phyloP scores from a whole-genome alignment of 2,888 invertebrate genomes.

The Caenorhabditis sp. region DNA sequence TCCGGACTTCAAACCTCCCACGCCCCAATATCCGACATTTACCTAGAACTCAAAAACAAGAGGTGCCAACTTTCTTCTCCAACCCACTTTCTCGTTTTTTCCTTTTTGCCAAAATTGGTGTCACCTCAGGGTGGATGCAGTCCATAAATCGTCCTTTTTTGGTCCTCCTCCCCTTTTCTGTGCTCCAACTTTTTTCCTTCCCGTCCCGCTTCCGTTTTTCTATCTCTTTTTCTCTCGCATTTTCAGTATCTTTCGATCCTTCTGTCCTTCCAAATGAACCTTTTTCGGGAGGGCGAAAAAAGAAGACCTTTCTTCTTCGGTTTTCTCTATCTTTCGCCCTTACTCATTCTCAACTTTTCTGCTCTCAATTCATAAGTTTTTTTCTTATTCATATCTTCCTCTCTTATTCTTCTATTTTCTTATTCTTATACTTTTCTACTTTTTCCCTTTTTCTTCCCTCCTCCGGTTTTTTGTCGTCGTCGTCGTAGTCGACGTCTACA shows the following conservation, averaged over 20 bases:
- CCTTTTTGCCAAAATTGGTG: slow-evolving; percentile 51
- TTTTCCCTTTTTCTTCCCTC: slow-evolving; percentile 10
- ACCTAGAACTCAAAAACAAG: slow-evolving; percentile 23
- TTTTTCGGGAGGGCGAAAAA: slow-evolving; percentile 41
- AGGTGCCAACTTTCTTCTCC: slow-evolving; percentile 25
- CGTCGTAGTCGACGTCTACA: slow-evolving; percentile 33
- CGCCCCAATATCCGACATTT: slow-evolving; percentile 4
- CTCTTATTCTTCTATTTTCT: slow-evolving; percentile 25
- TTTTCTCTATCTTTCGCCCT: slow-evolving; percentile 22
- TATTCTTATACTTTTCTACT: slow-evolving; percentile 17
- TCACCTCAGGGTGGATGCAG: slow-evolving; percentile 51
- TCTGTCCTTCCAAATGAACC: slow-evolving; percentile 56
- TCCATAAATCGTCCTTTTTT: slow-evolving; percentile 63
- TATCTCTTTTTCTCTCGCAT: slow-evolving; percentile 35
- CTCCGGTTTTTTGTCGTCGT: slow-evolving; percentile 23
- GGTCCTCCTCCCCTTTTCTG: slow-evolving; percentile 6
- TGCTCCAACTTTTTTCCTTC: slow-evolving; percentile 42
- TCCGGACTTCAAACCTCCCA: not conserved
- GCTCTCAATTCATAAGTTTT: slow-evolving; percentile 61
- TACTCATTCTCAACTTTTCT: slow-evolving; percentile 41
- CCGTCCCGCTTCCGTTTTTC: slow-evolving; percentile 53
- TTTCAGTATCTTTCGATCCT: slow-evolving; percentile 26
- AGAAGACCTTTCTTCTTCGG: slow-evolving; percentile 47
- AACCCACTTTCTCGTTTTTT: not conserved
- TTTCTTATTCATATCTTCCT: slow-evolving; percentile 58